Evolutionary conservation across 2,888 invertebrate genomes (phyloP), one percentile per base, ranked within the genome.

Genomic region (Agrochola lota): DNA sequence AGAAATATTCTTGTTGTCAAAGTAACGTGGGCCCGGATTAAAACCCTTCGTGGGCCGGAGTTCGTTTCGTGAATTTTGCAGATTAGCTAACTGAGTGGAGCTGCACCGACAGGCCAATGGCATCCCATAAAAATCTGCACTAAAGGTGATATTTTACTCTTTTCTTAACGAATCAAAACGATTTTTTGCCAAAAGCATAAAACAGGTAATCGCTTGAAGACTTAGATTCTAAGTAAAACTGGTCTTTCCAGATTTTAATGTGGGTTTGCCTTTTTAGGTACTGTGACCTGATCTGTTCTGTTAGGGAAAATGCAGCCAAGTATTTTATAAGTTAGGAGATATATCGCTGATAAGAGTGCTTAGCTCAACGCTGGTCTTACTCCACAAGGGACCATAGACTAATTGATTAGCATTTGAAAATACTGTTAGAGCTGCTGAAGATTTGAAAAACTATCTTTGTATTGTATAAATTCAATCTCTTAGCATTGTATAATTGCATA

Each of bases 191-290:
- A 35, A 40, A 57, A 57, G 3, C 17, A 3, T 35, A 69, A 20
- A 40, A 57, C 69, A 69, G 55, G 55, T 69, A 57, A 35, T 55
- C 35, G n/a, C 6, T 55, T 35, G 35, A 69, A 40, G 35, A 55
- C n/a, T 69, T 55, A 9, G 30, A 11, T 40, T 2, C 17, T 35
- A 55, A n/a, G 4, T n/a, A 8, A 40, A 57, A 69, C 69, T 57
- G 57, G 35, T 40, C 57, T 57, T 69, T 40, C 57, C 1, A 69
- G 40, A 69, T 57, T 69, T 69, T 17, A 20, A 7, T 40, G n/a
- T 55, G 15, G 20, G 12, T 46, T 20, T 66, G 7, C 46, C 49
- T 67, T 49, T 23, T 49, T 49, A 23, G 4, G 49, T 67, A 30
- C 5, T 15, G 46, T 46, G 5, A 15, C 15, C 15, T 46, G 46